Conservation (phyloP, 2,113 vertebrate genomes). For the Cariama cristata region DNA sequence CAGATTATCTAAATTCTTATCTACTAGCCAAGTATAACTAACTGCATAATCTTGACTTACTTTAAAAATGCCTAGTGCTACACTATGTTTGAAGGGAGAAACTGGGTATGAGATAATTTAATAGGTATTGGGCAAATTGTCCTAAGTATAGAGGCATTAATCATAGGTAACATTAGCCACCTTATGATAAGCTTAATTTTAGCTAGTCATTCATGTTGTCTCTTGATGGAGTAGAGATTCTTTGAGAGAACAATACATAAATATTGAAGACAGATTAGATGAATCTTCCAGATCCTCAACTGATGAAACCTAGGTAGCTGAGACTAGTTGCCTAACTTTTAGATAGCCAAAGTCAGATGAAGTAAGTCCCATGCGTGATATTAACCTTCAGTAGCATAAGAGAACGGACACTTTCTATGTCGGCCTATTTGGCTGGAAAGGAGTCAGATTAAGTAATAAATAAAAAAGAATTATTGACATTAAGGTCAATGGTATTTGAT, state of each 20-base stretch:
- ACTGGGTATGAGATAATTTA: neutral
- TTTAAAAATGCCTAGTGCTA: neutral
- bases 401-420: neutral
- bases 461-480: neutral
- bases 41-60: neutral
- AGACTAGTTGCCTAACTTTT: neutral
- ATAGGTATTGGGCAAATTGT: neutral
- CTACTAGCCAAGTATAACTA: neutral
- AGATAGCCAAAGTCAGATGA: neutral
- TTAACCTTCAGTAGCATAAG: neutral
- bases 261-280: neutral
- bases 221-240: neutral
- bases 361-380: neutral
- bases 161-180: neutral
- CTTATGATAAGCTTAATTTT: neutral
- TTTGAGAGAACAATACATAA: neutral
- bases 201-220: neutral
- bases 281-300: neutral
- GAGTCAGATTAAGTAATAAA: neutral
- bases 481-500: neutral
- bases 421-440: neutral
- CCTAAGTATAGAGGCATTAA: neutral
- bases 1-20: neutral
- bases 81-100: neutral
- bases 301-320: neutral